Evolutionary conservation across 2,888 invertebrate species (phyloP), one percentile per base, ranked within the genome.

Genomic region (Chironomus riparius): DNA sequence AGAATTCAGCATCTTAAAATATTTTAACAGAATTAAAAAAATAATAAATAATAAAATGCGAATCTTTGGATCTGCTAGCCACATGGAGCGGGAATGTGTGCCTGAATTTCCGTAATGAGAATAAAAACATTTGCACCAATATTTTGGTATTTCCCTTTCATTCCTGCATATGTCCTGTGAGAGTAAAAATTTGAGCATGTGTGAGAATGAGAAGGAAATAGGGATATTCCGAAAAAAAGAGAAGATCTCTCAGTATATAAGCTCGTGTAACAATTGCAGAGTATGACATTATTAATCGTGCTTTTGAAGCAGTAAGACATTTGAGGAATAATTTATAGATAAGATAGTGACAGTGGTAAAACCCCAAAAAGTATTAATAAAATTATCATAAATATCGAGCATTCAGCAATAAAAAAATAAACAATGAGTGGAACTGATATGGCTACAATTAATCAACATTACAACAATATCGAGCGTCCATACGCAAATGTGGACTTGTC

Each of bases 371-470:
- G 28, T 28, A 28, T 28, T 5, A 28, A 38, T 10, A 38, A n/a
- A 28, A 38, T 38, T 38, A 38, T 38, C 38, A 38, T 38, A 38
- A 38, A 38, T 38, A 38, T 38, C 38, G 10, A n/a, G n/a, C 1
- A 38, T 38, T 38, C 10, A 38, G 38, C 10, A 38, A 38, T 38
- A 13, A 74, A 48, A 22, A 47, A 48, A 68, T 68, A 3, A 28
- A 76, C 24, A 48, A 68, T 69, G 69, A 76, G 68, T 76, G 68
- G 28, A 76, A 76, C 69, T 76, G 76, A 76, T 28, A 68, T 21
- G 22, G 15, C 74, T 6, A 50, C 50, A 38, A 68, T 56, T n/a
- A 76, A 76, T 69, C 48, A 76, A 69, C 38, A 28, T n/a, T 76
- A 76, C 28, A 68, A 76, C 6, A 76, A 48, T 47, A 76, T 76